Base-by-base conservation (phyloP, 2,888 invertebrate species). In the Brachyopa scutellaris region DNA sequence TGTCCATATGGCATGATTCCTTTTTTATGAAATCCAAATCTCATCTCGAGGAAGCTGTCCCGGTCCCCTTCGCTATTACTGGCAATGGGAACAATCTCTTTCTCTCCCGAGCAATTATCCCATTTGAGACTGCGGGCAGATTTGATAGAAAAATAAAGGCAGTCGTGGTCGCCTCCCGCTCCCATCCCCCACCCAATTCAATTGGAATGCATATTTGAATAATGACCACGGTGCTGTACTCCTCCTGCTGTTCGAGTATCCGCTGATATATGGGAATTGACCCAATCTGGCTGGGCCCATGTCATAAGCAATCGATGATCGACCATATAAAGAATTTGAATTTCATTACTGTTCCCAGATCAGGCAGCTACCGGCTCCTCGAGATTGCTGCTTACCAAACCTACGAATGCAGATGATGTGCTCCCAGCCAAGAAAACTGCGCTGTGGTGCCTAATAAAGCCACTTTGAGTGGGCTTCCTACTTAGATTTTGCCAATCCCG, bases 221-320 rank as follows among this genome's bases (percentile, higher is more conserved):
- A 80, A 80, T 80, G 80, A 69, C 72, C 78, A 57, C n/a, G 38
- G 55, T 70, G 67, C 57, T 57, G 72, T 78, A 57, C 77, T 33
- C 8, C 64, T 57, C 15, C 21, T 42, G 11, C 26, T 67, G 33
- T 33, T 36, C 31, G 17, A 40, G 53, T 57, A 11, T 4, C 33
- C 45, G 66, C 55, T 79, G 77, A 77, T 82, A 77, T 77, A 82
- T 82, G 82, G 82, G 82, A 82, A 82, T 70, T 82, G 82, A 82
- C 82, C 82, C 82, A 82, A 82, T 82, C 82, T 77, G 70, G 82
- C 40, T 59, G 82, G 77, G 66, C 72, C n/a, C 82, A 72, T 82
- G 82, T 82, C 82, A 82, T 82, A 82, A 82, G 82, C 82, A 82
- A 77, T 82, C 82, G 82, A 82, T 82, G 82, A 82, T 82, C 82